Conservation (phyloP, 2,888 invertebrate species). For the Sympetrum striolatum region DNA sequence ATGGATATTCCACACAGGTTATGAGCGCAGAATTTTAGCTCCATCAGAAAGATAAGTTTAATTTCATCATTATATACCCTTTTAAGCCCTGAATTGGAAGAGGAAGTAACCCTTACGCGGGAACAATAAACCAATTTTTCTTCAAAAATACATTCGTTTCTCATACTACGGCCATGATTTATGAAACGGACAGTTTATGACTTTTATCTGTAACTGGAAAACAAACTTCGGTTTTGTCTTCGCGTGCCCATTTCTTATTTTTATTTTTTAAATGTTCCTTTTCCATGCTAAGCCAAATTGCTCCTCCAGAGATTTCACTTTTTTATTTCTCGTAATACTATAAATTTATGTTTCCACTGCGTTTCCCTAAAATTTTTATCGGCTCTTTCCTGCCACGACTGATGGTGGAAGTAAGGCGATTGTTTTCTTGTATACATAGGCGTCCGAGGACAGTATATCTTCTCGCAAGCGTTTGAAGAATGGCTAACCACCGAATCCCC, state of each 20-base stretch:
- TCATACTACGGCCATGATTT: no score
- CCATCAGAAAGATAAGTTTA: no score
- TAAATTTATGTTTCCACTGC: not conserved
- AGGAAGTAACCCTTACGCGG: no score
- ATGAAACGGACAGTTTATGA: no score
- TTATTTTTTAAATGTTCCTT: not conserved
- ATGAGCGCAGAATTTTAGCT: no score
- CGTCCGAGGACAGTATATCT: not conserved
- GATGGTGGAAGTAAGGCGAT: not conserved
- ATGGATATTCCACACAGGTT: no score
- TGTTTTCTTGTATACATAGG: not conserved
- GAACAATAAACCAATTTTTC: no score
- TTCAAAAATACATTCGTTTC: no score
- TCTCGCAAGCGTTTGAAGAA: not conserved
- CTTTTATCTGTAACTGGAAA: not conserved
- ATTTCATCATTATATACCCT: no score
- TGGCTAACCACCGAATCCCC: constrained; percentile 6
- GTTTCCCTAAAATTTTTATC: not conserved
- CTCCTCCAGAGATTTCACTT: not conserved
- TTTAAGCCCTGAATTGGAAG: no score
- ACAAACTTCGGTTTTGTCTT: not conserved
- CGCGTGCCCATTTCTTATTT: not conserved
- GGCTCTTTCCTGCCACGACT: not conserved
- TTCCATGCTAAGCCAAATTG: not conserved
- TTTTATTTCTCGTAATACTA: not conserved